phyloP scores from a whole-genome alignment of 2,797 vertebrate genomes.

The Eurystomus glaucurus region DNA sequence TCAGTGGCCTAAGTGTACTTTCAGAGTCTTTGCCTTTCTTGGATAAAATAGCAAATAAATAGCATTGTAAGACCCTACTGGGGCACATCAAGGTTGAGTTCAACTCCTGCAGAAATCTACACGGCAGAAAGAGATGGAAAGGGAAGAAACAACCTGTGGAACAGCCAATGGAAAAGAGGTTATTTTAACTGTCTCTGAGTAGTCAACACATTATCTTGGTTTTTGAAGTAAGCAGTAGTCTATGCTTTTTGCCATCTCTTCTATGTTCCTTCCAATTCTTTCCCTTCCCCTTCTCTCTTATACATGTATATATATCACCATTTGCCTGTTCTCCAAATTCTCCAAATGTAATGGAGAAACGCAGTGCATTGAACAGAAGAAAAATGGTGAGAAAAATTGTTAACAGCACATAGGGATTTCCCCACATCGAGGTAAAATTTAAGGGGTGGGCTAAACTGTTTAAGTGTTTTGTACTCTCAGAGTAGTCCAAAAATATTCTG shows the following conservation, averaged over 20 bases:
- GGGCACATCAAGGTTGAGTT: not conserved
- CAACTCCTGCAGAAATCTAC: not conserved
- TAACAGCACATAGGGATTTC: not conserved
- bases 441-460: not conserved
- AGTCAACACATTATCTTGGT: not conserved
- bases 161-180: not conserved
- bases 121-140: not conserved
- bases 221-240: not conserved
- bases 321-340: not conserved
- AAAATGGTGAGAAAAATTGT: not conserved
- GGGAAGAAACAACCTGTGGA: not conserved
- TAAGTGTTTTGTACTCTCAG: not conserved
- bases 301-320: not conserved
- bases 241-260: not conserved
- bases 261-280: not conserved
- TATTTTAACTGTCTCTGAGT: not conserved
- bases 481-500: slow-evolving; percentile 30
- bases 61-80: not conserved
- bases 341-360: not conserved
- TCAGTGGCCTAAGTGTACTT: not conserved
- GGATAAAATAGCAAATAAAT: not conserved
- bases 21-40: not conserved
- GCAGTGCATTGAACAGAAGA: not conserved
- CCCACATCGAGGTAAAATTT: not conserved
- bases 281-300: not conserved